These are phyloP conservation scores for Drosophila diplacantha DNA, from an alignment of 2,888 invertebrate genomes.

Conservation along the genomic window DNA sequence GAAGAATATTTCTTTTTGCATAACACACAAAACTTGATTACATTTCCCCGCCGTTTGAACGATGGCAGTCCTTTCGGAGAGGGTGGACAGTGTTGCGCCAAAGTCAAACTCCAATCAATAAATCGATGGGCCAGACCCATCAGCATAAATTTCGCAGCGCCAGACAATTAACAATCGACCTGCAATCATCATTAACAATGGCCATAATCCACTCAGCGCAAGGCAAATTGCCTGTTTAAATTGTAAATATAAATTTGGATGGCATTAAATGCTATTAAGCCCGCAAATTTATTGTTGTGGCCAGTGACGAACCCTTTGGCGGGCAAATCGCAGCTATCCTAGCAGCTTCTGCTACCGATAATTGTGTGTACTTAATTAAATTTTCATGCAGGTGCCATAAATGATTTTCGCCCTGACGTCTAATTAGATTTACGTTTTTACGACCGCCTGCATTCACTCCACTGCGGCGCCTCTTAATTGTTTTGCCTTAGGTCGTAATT, in stretches of 20 bases:
- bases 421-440: conserved; percentile 68
- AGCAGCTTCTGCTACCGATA: conserved; percentile 40
- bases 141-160: conserved; percentile 61
- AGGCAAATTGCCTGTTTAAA: conserved; percentile 66
- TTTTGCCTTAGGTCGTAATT: conserved; percentile 41
- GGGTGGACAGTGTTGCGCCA: conserved; percentile 11
- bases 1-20: conserved; percentile 52
- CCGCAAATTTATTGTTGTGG: conserved; percentile 40
- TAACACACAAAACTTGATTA: conserved; percentile 61
- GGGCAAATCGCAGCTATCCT: not conserved
- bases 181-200: conserved; percentile 68
- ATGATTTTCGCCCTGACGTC: conserved; percentile 58
- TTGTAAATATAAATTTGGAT: conserved; percentile 68
- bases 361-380: conserved; percentile 71
- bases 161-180: conserved; percentile 70
- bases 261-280: conserved; percentile 68
- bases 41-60: conserved; percentile 33
- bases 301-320: conserved; percentile 13
- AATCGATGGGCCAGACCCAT: conserved; percentile 65
- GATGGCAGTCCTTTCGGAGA: conserved; percentile 22
- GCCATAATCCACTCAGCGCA: conserved; percentile 66
- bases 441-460: conserved; percentile 17
- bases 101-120: conserved; percentile 56
- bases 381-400: conserved; percentile 72
- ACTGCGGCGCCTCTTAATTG: conserved; percentile 4